Percentiles rank a stretch among this genome's conserved stretches.
These are phyloP conservation scores for Chirona hameri DNA, from an alignment of 2,888 invertebrate genomes.

Conservation along the genomic window DNA sequence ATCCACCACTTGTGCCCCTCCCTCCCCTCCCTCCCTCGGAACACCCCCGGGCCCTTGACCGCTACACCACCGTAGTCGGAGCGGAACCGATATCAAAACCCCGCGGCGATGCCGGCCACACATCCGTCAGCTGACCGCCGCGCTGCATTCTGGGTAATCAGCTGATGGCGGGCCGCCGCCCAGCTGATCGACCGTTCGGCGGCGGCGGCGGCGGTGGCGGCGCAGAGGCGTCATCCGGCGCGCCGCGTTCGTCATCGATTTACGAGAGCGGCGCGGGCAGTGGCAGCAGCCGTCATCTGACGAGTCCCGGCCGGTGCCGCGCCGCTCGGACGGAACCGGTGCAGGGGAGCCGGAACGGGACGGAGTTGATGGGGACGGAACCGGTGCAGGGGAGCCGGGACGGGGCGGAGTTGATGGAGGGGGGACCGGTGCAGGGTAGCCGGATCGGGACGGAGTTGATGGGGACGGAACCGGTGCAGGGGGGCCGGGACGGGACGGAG, in stretches of 20 bases:
- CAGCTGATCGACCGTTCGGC: neutral
- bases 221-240: neutral
- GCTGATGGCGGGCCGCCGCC: neutral
- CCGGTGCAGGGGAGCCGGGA: no score
- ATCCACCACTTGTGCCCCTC: no score
- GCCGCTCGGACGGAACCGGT: neutral
- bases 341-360: neutral
- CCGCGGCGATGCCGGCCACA: neutral
- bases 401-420: no score
- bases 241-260: no score
- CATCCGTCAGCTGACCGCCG: neutral
- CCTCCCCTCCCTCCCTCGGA: no score
- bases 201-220: neutral
- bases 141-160: constrained; percentile 8
- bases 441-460: no score
- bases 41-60: neutral
- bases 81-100: neutral
- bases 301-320: neutral
- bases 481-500: no score
- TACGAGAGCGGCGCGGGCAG: no score
- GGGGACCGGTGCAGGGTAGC: no score
- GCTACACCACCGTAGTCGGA: no score
- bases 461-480: no score
- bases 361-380: no score
- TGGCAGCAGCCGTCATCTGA: neutral